Evolutionary conservation across 2,797 vertebrate species (phyloP).

Genomic region (Poeciliopsis infans): DNA sequence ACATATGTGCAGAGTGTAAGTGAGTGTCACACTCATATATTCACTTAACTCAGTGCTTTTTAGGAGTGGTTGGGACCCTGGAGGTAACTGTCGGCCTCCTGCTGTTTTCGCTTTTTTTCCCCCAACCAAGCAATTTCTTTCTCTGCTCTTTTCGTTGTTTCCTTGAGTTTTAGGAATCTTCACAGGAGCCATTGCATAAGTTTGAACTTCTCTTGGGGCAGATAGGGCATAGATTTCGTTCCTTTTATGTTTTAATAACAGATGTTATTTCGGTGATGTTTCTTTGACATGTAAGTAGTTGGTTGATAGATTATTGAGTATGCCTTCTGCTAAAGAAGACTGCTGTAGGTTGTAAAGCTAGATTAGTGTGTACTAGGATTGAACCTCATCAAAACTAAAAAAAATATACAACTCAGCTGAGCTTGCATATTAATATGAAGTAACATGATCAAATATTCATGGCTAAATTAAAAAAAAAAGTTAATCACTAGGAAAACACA

Average conservation of each 20-base stretch:
- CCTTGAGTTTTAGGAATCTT: slow-evolving; percentile 47
- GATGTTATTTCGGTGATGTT: slow-evolving; percentile 11
- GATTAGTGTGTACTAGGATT: neutral
- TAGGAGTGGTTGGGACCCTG: slow-evolving; percentile 41
- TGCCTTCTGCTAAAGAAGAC: neutral
- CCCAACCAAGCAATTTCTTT: slow-evolving; percentile 14
- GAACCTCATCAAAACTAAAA: neutral
- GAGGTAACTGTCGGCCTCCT: slow-evolving; percentile 37
- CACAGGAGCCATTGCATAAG: slow-evolving; percentile 47
- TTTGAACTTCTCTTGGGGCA: slow-evolving; percentile 39
- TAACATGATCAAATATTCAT: slow-evolving; percentile 7
- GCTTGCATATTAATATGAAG: neutral
- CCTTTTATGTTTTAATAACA: slow-evolving; percentile 29
- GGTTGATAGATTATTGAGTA: slow-evolving; percentile 20
- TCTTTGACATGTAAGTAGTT: slow-evolving; percentile 27
- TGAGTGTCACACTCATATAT: slow-evolving; percentile 25
- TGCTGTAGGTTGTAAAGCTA: neutral
- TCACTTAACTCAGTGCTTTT: slow-evolving; percentile 40
- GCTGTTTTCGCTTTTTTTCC: slow-evolving; percentile 12
- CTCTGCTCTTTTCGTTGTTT: slow-evolving; percentile 6
- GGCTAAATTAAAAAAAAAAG: neutral
- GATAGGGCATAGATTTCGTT: slow-evolving; percentile 43
- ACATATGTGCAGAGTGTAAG: slow-evolving; percentile 33
- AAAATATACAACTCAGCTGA: neutral
- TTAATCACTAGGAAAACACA: neutral